Evolutionary conservation across 2,888 invertebrate genomes (phyloP).

Genomic region (Nezara viridula): DNA sequence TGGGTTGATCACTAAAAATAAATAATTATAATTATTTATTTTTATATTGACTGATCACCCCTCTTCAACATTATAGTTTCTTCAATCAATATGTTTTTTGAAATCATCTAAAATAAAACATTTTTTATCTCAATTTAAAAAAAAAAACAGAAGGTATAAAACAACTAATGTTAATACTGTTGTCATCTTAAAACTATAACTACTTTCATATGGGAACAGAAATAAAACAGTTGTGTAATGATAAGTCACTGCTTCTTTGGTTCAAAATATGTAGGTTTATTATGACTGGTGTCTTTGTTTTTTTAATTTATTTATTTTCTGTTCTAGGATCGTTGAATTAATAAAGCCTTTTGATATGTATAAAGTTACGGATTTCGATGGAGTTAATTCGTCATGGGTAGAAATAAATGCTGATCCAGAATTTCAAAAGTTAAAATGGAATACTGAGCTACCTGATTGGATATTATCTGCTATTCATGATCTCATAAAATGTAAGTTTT

Average conservation of each 20-base stretch:
- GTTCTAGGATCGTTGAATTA: slow-evolving; percentile 61
- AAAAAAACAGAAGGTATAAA: no score
- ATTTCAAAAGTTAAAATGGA: slow-evolving; percentile 61
- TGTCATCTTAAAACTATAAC: no score
- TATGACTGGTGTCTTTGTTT: neutral
- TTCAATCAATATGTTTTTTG: no score
- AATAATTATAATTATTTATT: no score
- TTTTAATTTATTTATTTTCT: slow-evolving; percentile 44
- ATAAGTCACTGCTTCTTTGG: neutral
- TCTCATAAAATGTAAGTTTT: slow-evolving; percentile 62
- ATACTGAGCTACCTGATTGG: slow-evolving; percentile 64
- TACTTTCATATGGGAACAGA: no score
- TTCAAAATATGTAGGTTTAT: neutral
- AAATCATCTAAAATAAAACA: no score
- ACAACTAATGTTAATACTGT: no score
- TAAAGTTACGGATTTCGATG: slow-evolving; percentile 54
- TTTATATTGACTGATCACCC: no score
- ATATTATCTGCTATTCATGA: slow-evolving; percentile 62
- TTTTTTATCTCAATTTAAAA: no score
- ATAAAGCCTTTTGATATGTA: slow-evolving; percentile 60
- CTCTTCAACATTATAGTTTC: no score
- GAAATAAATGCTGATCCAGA: slow-evolving; percentile 62
- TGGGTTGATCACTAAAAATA: no score
- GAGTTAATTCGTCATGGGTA: slow-evolving; percentile 63
- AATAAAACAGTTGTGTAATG: no score